phyloP scores from a whole-genome alignment of 2,113 vertebrate genomes.

The Ophthalmolycus amberensis region DNA sequence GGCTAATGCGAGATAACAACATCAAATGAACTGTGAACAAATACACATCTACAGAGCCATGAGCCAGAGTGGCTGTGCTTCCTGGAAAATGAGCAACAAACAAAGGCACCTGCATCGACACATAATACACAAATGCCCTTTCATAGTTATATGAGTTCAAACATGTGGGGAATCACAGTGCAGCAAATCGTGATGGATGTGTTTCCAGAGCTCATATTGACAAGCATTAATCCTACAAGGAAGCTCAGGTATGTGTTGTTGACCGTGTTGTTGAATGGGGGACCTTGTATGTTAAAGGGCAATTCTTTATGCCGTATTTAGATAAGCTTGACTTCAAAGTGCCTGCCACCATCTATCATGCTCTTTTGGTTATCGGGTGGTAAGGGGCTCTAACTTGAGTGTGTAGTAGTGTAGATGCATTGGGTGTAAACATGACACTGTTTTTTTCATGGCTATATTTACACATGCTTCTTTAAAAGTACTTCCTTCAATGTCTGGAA shows the following conservation, averaged over 20 bases:
- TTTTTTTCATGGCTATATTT: constrained; percentile 72
- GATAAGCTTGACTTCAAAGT: constrained; percentile 77
- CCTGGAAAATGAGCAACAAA: constrained; percentile 55
- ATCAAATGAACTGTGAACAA: constrained; percentile 79
- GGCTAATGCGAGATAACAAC: constrained; percentile 80
- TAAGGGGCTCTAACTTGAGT: constrained; percentile 36
- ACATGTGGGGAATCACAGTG: constrained; percentile 33
- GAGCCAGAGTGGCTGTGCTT: constrained; percentile 48
- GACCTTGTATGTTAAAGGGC: constrained; percentile 68
- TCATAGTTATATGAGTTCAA: constrained; percentile 41
- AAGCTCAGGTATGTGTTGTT: constrained; percentile 74
- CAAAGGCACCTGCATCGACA: constrained; percentile 24
- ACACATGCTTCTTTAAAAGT: constrained; percentile 66
- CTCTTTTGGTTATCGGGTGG: constrained; percentile 65
- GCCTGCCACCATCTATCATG: constrained; percentile 69
- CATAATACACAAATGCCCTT: constrained; percentile 35
- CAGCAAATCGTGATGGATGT: constrained; percentile 35
- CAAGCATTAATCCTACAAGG: constrained; percentile 64
- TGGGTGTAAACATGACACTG: constrained; percentile 70
- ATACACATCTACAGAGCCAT: constrained; percentile 55
- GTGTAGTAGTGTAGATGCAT: constrained; percentile 47
- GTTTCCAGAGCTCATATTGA: constrained; percentile 57
- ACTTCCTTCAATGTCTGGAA: constrained; percentile 59
- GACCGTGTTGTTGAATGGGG: constrained; percentile 66
- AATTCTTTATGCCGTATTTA: constrained; percentile 68